phyloP scores from a whole-genome alignment of 2,797 vertebrate genomes.

The Melanogrammus aeglefinus region DNA sequence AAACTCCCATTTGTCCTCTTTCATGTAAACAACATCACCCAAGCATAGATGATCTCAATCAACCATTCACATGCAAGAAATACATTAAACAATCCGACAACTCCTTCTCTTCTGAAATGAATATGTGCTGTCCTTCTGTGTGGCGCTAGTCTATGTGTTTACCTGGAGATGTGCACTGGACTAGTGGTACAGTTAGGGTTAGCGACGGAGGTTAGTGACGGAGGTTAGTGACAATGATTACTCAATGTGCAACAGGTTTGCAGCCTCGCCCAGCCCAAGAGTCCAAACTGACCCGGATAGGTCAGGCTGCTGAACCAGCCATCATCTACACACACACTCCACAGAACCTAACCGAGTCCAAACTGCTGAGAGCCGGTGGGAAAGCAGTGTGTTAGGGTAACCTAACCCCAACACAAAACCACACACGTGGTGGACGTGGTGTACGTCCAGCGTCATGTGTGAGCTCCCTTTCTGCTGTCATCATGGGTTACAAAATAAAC shows the following conservation, averaged over 20 bases:
- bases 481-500: neutral
- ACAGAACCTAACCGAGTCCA: too few relatives aligned
- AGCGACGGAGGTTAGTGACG: too few relatives aligned
- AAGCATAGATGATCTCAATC: neutral
- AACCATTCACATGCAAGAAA: neutral
- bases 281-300: too few relatives aligned
- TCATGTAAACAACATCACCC: neutral
- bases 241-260: too few relatives aligned
- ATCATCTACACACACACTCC: too few relatives aligned
- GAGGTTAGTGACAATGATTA: too few relatives aligned
- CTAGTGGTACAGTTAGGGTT: neutral
- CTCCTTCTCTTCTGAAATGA: neutral
- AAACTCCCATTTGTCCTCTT: neutral
- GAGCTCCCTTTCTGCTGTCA: neutral
- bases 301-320: too few relatives aligned
- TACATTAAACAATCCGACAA: neutral
- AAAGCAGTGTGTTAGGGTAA: too few relatives aligned
- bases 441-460: neutral
- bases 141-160: neutral
- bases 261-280: too few relatives aligned
- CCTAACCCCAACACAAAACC: too few relatives aligned
- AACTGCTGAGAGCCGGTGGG: too few relatives aligned
- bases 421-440: too few relatives aligned
- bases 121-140: neutral
- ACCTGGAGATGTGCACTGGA: neutral